Base-by-base conservation (phyloP, 2,888 invertebrate species). In the Uropetala carovei region DNA sequence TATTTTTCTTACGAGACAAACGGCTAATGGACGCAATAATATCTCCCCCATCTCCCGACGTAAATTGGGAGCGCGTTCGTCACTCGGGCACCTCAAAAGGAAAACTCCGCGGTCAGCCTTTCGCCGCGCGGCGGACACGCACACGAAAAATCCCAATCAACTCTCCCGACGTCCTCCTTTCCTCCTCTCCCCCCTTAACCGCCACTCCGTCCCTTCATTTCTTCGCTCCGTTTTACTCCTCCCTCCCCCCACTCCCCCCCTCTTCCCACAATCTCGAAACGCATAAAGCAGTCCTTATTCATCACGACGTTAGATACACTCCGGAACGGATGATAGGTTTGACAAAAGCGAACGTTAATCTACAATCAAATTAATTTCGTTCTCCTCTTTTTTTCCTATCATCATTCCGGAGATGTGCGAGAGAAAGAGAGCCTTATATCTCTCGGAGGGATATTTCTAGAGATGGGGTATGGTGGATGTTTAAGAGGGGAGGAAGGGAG, bases 361-460 rank as follows among this genome's bases (percentile, higher is more conserved):
- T 75, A 75, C 75, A 75, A 75, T 75, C 75, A 75, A 75, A 75
- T 75, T 75, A 75, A 75, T 75, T 75, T 75, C 75, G 13, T 75
- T 75, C 43, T 75, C 22, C 75, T 75, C 75, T 75, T 75, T 75
- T 75, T 75, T 13, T 75, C 68, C 22, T 68, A 68, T 68, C 68
- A 22, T 27, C 75, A 43, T 43, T 43, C 43, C 43, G 43, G 43
- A 43, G 43, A 43, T 43, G 43, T 43, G 75, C 27, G 22, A 14
- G 7, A 22, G 7, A 27, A 75, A 27, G 75, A 75, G 75, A 27
- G 22, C 2, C 43, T 5, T 13, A 60, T 75, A n/a, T 22, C 75
- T 68, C 18, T 75, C 3, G 75, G 75, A 75, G 75, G 22, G 75
- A 27, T 75, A n/a, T 68, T 18, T n/a, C 9, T 5, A 11, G 68